phyloP scores from a whole-genome alignment of 1,140 invertebrate species.

The Chrysoperla carnea region DNA sequence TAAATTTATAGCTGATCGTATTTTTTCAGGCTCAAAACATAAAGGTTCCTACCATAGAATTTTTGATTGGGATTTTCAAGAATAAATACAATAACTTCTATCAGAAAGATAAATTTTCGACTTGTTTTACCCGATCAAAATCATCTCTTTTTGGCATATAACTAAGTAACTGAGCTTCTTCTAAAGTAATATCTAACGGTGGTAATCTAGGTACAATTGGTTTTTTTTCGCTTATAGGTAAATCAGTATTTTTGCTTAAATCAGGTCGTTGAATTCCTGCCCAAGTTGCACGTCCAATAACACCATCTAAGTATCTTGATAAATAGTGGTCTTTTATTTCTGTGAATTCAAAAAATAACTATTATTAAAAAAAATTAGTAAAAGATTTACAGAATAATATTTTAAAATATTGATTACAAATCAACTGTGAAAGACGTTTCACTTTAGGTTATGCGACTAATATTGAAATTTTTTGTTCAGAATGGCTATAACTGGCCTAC shows the following conservation, averaged over 20 bases:
- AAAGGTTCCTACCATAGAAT: neutral
- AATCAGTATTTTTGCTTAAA: constrained; percentile 60
- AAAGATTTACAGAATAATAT: neutral
- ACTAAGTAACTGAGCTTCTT: constrained; percentile 79
- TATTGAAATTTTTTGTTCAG: too few relatives aligned
- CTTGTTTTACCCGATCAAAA: constrained; percentile 64
- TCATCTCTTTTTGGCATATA: constrained; percentile 93
- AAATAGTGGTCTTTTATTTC: constrained; percentile 89
- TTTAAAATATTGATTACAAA: neutral
- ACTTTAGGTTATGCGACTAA: too few relatives aligned
- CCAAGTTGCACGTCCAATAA: constrained; percentile 74
- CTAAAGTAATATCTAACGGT: constrained; percentile 55
- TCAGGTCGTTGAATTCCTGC: constrained; percentile 46
- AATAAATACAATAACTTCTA: neutral
- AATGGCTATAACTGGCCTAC: too few relatives aligned
- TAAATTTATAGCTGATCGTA: too few relatives aligned
- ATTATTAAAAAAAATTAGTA: constrained; percentile 5
- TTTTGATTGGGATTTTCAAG: neutral
- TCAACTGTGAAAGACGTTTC: too few relatives aligned
- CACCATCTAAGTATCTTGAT: constrained; percentile 73
- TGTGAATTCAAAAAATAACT: constrained; percentile 21
- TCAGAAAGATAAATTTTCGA: neutral
- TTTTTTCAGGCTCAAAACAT: too few relatives aligned
- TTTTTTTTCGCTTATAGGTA: constrained; percentile 43
- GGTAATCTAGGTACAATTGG: constrained; percentile 47